Percentiles rank a stretch among this genome's conserved stretches.
Conservation (phyloP, 2,797 vertebrate species). For the Tarsius wallacei region DNA sequence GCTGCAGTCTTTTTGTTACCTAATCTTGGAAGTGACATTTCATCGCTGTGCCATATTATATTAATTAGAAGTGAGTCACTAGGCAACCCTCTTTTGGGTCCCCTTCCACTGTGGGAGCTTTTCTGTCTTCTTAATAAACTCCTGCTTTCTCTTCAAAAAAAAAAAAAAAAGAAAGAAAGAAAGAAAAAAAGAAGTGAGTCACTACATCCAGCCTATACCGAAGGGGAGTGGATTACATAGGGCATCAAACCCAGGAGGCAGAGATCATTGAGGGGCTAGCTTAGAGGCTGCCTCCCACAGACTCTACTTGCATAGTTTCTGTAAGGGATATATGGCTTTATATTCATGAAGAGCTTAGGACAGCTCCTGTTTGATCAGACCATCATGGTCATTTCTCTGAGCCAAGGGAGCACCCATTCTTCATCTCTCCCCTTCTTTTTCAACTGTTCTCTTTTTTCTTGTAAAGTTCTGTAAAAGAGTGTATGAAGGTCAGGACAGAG, state of each 20-base stretch:
- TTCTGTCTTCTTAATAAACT: no score
- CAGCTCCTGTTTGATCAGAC: neutral
- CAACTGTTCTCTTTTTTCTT: slow-evolving; percentile 37
- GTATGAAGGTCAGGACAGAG: neutral
- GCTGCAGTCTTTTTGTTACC: neutral
- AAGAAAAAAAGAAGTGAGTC: neutral
- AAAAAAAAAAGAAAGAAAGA: neutral
- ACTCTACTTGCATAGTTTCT: neutral
- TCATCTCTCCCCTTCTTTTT: neutral
- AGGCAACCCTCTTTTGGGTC: neutral
- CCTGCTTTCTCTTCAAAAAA: no score
- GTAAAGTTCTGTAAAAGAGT: neutral
- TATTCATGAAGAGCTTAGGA: neutral
- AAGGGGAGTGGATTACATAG: neutral
- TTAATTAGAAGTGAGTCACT: neutral
- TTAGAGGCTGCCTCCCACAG: neutral
- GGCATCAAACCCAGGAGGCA: neutral
- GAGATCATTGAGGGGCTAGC: neutral
- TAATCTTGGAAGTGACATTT: neutral
- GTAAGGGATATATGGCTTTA: neutral
- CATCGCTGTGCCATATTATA: neutral
- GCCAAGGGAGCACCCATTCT: neutral
- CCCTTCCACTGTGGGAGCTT: no score
- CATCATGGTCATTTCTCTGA: neutral
- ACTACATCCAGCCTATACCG: neutral